These are phyloP conservation scores for Sebastes steindachneri DNA, from an alignment of 2,797 vertebrate genomes.

Conservation along the genomic window DNA sequence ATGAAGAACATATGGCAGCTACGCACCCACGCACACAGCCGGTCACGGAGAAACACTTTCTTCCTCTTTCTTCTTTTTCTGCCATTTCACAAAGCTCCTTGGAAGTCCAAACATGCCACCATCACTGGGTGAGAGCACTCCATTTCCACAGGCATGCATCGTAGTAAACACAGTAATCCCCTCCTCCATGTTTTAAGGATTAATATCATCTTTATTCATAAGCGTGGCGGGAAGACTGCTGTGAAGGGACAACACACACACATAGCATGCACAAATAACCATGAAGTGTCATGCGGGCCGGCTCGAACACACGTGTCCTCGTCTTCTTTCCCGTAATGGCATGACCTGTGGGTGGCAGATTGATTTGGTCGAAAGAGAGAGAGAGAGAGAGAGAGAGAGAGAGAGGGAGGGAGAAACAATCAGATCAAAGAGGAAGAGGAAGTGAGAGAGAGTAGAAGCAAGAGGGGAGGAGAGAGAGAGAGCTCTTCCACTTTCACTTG, in stretches of 20 bases:
- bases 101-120: conserved; percentile 47
- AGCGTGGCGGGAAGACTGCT: conserved; percentile 50
- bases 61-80: neutral
- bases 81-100: conserved; percentile 40
- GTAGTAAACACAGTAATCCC: conserved; percentile 71
- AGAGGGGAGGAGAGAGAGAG: neutral
- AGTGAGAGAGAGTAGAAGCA: conserved; percentile 23
- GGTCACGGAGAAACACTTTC: neutral
- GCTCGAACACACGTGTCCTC: conserved; percentile 47
- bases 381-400: neutral
- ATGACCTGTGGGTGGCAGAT: conserved; percentile 66
- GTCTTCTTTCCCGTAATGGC: conserved; percentile 37
- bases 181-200: conserved; percentile 73
- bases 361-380: conserved; percentile 55
- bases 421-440: conserved; percentile 64
- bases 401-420: conserved; percentile 61
- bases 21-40: conserved; percentile 7
- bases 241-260: conserved; percentile 15
- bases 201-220: conserved; percentile 78
- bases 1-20: conserved; percentile 48
- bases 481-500: conserved; percentile 66
- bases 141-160: conserved; percentile 39
- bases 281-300: conserved; percentile 14
- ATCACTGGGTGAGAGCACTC: conserved; percentile 43
- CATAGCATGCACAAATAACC: conserved; percentile 22